A percentile compares a stretch with the other conserved stretches of the same genome.
phyloP scores from a whole-genome alignment of 1,140 invertebrate genomes.

The Dermatophagoides farinae region DNA sequence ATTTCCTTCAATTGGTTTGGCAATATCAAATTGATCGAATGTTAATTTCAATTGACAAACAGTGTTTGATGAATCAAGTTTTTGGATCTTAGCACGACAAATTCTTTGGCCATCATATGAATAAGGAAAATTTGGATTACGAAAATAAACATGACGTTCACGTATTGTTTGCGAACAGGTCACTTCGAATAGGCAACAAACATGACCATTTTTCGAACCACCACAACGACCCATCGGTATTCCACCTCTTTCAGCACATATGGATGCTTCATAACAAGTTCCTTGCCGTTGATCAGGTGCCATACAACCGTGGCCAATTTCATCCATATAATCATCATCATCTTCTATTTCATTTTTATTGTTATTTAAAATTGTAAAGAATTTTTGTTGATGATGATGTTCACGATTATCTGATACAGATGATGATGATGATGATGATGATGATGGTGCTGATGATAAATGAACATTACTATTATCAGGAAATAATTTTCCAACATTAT shows the following conservation, averaged over 20 bases:
- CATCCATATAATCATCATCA: not conserved
- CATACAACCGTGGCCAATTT: conserved; percentile 5
- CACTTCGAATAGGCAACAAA: conserved; percentile 21
- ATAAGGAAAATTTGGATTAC: conserved; percentile 18
- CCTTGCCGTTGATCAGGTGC: conserved; percentile 18
- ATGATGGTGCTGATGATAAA: not conserved
- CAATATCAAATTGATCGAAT: conserved; percentile 39
- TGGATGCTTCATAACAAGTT: conserved; percentile 19
- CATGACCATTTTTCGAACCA: conserved; percentile 3
- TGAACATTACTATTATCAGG: not conserved
- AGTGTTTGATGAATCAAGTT: conserved; percentile 1
- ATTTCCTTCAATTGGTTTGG: conserved; percentile 40
- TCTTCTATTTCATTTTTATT: not conserved
- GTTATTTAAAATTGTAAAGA: not conserved
- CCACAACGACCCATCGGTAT: conserved; percentile 20
- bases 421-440: not conserved
- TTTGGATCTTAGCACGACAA: conserved; percentile 17
- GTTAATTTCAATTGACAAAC: conserved; percentile 53
- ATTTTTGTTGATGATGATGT: not conserved
- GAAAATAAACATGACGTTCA: conserved; percentile 17
- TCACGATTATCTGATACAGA: not conserved
- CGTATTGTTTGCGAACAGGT: conserved; percentile 15
- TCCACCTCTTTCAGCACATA: conserved; percentile 18
- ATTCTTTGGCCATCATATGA: conserved; percentile 14
- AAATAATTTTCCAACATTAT: too few species aligned